A percentile compares a stretch with the other conserved stretches of the same genome.
Evolutionary conservation across 2,888 invertebrate genomes (phyloP).

Genomic region (Drosophila atripex): DNA sequence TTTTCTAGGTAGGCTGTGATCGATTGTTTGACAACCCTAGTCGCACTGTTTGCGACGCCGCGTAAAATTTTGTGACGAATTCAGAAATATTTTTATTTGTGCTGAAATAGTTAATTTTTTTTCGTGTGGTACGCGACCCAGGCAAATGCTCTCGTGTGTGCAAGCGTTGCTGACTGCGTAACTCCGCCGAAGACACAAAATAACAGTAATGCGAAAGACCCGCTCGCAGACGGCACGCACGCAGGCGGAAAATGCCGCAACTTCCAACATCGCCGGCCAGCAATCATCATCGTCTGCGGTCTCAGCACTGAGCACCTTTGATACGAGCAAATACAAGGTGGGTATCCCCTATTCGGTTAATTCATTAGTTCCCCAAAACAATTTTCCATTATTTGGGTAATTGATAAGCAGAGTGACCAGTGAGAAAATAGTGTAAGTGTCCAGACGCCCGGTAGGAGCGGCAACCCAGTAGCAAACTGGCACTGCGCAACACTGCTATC

Average conservation of each 20-base stretch:
- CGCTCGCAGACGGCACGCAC: conserved; percentile 81
- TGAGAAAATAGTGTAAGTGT: conserved; percentile 33
- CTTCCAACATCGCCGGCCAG: conserved; percentile 45
- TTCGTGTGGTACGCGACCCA: conserved; percentile 23
- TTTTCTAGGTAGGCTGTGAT: not conserved
- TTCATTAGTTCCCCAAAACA: conserved; percentile 17
- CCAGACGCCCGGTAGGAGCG: conserved; percentile 9
- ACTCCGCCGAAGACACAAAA: conserved; percentile 33
- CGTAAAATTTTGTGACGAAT: conserved; percentile 39
- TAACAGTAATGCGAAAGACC: conserved; percentile 82
- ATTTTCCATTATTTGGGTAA: conserved; percentile 46
- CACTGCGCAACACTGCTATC: conserved; percentile 64
- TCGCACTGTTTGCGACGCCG: conserved; percentile 54
- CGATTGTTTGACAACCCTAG: conserved; percentile 13
- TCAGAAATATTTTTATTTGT: conserved; percentile 17
- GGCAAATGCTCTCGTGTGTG: conserved; percentile 28
- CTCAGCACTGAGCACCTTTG: conserved; percentile 57
- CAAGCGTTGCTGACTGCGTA: conserved; percentile 49
- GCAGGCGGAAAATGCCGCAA: conserved; percentile 80
- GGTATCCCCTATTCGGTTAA: conserved; percentile 20
- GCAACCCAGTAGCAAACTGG: not conserved
- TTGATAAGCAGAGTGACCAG: conserved; percentile 56
- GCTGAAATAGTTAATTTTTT: conserved; percentile 26
- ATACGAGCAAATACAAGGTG: conserved; percentile 67
- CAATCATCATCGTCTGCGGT: conserved; percentile 51